These are phyloP conservation scores for Salvelinus sp. DNA, from an alignment of 2,113 vertebrate species.

Conservation along the genomic window DNA sequence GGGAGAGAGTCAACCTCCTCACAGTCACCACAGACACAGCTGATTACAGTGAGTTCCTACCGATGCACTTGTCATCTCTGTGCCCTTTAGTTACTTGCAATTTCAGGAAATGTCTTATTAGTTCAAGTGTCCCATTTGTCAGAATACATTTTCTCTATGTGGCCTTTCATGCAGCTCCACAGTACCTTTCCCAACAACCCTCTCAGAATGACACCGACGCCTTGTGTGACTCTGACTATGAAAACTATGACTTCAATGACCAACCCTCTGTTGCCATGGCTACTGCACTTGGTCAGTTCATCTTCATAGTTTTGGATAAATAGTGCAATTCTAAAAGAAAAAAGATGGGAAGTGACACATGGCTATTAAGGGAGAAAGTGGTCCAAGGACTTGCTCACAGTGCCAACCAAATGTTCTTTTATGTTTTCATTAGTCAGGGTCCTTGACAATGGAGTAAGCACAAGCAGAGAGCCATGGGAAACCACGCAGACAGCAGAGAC, in stretches of 20 bases:
- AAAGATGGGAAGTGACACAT: background rate
- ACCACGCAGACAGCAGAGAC: background rate
- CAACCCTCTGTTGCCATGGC: constrained; percentile 15
- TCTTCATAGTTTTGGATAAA: background rate
- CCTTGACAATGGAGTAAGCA: background rate
- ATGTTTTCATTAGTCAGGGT: background rate
- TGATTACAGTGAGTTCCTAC: background rate
- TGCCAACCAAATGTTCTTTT: background rate
- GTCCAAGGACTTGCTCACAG: no score
- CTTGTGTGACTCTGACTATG: constrained; percentile 34
- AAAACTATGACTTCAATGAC: constrained; percentile 25
- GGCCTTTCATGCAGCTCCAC: background rate
- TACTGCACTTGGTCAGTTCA: background rate
- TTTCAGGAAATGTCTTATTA: no score
- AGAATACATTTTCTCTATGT: background rate
- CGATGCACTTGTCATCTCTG: no score
- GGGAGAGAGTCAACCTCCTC: background rate
- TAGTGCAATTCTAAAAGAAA: background rate
- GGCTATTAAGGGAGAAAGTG: background rate
- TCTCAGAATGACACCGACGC: constrained; percentile 6
- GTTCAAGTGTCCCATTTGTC: background rate
- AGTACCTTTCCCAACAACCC: background rate
- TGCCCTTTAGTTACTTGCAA: no score
- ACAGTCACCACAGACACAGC: background rate
- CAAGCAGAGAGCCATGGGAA: background rate